These are phyloP conservation scores for Rhynchophorus ferrugineus DNA, from an alignment of 1,140 invertebrate genomes.

Conservation along the genomic window DNA sequence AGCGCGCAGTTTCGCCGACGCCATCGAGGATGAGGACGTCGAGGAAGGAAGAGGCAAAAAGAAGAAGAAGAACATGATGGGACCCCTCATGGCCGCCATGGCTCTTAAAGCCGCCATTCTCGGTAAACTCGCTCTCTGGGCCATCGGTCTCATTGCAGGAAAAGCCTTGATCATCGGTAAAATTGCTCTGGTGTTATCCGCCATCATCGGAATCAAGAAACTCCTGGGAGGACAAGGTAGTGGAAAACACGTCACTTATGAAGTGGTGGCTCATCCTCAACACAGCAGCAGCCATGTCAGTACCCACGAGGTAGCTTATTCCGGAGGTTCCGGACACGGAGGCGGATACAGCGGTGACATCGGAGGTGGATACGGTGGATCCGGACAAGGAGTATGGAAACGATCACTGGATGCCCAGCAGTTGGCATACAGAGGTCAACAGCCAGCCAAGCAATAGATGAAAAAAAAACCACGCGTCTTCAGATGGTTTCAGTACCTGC, in stretches of 20 bases:
- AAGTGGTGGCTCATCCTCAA: conserved; percentile 75
- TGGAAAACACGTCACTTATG: conserved; percentile 76
- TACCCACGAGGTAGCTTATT: conserved; percentile 48
- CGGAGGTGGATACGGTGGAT: conserved; percentile 47
- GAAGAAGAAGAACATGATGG: conserved; percentile 75
- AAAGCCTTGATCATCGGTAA: conserved; percentile 78
- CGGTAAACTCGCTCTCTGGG: conserved; percentile 65
- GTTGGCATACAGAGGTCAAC: conserved; percentile 65
- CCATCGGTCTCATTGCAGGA: conserved; percentile 73
- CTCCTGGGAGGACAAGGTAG: conserved; percentile 52
- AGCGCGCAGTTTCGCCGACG: conserved; percentile 68
- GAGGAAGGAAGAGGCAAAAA: conserved; percentile 65
- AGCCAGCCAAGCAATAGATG: conserved; percentile 24
- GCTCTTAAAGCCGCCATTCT: conserved; percentile 71
- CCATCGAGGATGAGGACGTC: conserved; percentile 50
- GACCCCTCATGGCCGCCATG: conserved; percentile 63
- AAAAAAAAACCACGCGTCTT: conserved; percentile 7
- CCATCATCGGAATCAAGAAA: conserved; percentile 76
- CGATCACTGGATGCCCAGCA: conserved; percentile 62
- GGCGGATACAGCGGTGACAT: conserved; percentile 47
- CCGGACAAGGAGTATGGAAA: conserved; percentile 62
- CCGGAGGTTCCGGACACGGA: conserved; percentile 45
- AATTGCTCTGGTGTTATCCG: conserved; percentile 70
- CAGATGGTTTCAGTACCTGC: conserved; percentile 36
- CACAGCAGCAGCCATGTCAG: conserved; percentile 60